Evolutionary conservation across 2,888 invertebrate species (phyloP), one percentile per base, ranked within the genome.

Genomic region (Caenorhabditis sp.): DNA sequence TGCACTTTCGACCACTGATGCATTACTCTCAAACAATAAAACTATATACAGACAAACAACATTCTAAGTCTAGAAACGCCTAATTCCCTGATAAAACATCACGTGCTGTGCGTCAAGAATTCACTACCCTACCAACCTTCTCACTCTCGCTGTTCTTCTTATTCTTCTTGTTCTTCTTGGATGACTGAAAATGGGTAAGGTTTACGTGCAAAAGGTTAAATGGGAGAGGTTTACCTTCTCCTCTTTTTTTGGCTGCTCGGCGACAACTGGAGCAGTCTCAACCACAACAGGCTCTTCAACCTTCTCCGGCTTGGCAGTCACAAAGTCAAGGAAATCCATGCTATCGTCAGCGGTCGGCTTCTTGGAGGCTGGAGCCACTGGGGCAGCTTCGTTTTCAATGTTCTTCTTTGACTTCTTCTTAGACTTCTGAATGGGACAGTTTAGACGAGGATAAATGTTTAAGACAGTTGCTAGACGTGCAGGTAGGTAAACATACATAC

Each of bases 141-240:
- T 80, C 80, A 28, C 80, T 80, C 35, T 76, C 77, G 28, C 80
- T 82, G 56, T 80, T 40, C 67, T 81, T 84, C 77, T 82, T 80
- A 68, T 71, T 70, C 77, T 84, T 84, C 79, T 84, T 84, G 71
- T 68, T 81, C 68, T 84, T 84, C 65, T 82, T 77, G 55, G 68
- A 68, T 9, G 37, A n/a, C 62, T 69, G 74, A 40, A 76, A 72
- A 64, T 61, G 40, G 61, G 64, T 44, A 37, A 44, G 13, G 18
- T 28, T 61, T 35, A n/a, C 65, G 74, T 67, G 67, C 67, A 44
- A 35, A 53, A 9, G 53, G 61, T 60, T 67, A 61, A 61, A 9
- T 55, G 15, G n/a, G n/a, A 15, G n/a, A n/a, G 8, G 24, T 1
- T n/a, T 64, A 70, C 78, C 70, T 78, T 70, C 44, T 68, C 78